phyloP scores from a whole-genome alignment of 2,888 invertebrate species.

The Volucella zonaria region DNA sequence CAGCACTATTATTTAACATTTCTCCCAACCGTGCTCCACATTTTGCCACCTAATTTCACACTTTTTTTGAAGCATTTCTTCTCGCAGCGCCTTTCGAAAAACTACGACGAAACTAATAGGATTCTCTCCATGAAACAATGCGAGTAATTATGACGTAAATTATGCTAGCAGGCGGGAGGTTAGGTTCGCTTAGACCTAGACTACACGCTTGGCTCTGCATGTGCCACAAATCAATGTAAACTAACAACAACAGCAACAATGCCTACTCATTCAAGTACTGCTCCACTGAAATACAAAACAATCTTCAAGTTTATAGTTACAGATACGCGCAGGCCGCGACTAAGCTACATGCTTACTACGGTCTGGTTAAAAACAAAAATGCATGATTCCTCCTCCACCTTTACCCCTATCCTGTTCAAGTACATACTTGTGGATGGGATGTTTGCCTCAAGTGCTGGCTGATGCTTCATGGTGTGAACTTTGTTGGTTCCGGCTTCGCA shows the following conservation, averaged over 20 bases:
- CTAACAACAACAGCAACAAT: too few relatives aligned
- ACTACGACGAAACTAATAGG: not conserved
- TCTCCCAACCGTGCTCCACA: slow-evolving; percentile 28
- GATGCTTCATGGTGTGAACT: slow-evolving; percentile 34
- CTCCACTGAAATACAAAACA: slow-evolving; percentile 41
- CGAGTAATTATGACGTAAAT: slow-evolving; percentile 9
- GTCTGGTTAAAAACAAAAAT: slow-evolving; percentile 5
- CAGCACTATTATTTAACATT: too few relatives aligned
- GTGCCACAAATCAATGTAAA: too few relatives aligned
- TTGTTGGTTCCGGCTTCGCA: slow-evolving; percentile 54
- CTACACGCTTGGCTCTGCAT: too few relatives aligned
- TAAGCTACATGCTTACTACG: slow-evolving; percentile 18
- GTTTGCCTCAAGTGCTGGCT: not conserved
- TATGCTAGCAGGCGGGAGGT: not conserved
- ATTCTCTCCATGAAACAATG: not conserved
- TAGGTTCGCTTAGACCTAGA: too few relatives aligned
- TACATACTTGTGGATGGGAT: not conserved
- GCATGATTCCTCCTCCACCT: not conserved
- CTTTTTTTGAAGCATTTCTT: slow-evolving; percentile 5
- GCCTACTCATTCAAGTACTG: too few relatives aligned
- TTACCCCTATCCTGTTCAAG: too few relatives aligned
- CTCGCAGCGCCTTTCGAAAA: slow-evolving; percentile 2
- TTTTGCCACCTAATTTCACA: slow-evolving; percentile 28
- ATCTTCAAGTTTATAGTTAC: slow-evolving; percentile 37
- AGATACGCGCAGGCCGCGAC: not conserved